phyloP scores from a whole-genome alignment of 2,888 invertebrate species.

The Synergus laeviventris region DNA sequence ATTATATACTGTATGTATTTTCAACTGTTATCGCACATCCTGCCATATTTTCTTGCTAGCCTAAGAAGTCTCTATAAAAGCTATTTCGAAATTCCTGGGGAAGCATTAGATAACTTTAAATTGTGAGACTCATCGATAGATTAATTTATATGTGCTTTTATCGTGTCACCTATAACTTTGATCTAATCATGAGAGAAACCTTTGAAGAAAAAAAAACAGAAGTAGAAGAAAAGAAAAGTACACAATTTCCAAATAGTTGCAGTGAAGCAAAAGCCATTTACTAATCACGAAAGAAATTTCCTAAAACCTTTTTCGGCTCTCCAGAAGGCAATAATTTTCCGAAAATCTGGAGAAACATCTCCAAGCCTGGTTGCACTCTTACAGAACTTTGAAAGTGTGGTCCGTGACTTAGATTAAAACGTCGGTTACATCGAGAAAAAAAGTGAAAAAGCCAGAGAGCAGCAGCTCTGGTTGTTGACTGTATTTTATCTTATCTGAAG shows the following conservation, averaged over 20 bases:
- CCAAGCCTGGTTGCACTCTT: slow-evolving; percentile 8
- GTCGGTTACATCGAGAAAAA: neutral
- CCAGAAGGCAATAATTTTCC: slow-evolving; percentile 11
- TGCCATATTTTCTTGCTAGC: neutral
- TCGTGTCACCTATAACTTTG: neutral
- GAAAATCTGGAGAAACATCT: slow-evolving; percentile 21
- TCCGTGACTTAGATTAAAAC: slow-evolving; percentile 16
- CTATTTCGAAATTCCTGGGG: neutral
- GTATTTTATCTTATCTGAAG: slow-evolving; percentile 62
- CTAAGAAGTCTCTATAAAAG: neutral
- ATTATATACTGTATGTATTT: neutral
- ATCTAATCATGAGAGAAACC: slow-evolving; percentile 1
- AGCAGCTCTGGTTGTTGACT: slow-evolving; percentile 8
- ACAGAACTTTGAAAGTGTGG: neutral
- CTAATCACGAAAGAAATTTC: slow-evolving; percentile 1
- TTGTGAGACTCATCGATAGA: neutral
- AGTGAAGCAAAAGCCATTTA: slow-evolving; percentile 6
- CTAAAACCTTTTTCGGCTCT: neutral
- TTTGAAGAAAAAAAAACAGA: neutral
- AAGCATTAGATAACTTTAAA: neutral
- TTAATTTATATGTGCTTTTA: slow-evolving; percentile 16
- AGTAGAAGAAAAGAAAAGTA: neutral
- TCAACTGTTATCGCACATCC: neutral
- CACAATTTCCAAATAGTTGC: neutral
- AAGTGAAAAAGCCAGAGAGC: neutral